A percentile compares a stretch with the other conserved stretches of the same genome.
Conservation (phyloP, 2,888 invertebrate genomes). For the Exocentrus adspersus region DNA sequence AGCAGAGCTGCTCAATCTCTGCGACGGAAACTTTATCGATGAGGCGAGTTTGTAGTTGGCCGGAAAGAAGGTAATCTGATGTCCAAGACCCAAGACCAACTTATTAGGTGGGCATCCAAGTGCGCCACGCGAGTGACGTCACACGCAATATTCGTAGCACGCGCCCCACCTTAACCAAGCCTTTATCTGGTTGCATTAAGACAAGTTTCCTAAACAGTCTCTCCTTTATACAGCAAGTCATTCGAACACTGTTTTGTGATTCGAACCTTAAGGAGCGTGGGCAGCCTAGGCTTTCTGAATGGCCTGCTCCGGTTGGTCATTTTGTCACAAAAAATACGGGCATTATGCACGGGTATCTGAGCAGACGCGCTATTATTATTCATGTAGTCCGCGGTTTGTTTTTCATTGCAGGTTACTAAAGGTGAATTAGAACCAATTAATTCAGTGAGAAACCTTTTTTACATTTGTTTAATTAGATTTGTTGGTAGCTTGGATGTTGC, state of each 20-base stretch:
- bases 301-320: slow-evolving; percentile 25
- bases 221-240: slow-evolving; percentile 41
- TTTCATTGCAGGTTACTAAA: not conserved
- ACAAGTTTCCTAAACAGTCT: slow-evolving; percentile 61
- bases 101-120: slow-evolving; percentile 42
- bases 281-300: slow-evolving; percentile 39
- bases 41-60: slow-evolving; percentile 5
- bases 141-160: slow-evolving; percentile 52
- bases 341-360: not conserved
- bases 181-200: slow-evolving; percentile 53
- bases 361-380: not conserved
- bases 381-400: not conserved
- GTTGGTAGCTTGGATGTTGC: too few relatives aligned
- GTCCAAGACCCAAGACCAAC: slow-evolving; percentile 20
- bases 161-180: slow-evolving; percentile 63
- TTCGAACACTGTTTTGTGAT: too few relatives aligned
- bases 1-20: too few relatives aligned
- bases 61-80: not conserved
- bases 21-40: too few relatives aligned
- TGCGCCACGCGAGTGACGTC: slow-evolving; percentile 51
- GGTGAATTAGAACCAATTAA: not conserved
- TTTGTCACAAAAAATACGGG: not conserved
- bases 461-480: not conserved
- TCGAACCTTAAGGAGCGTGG: slow-evolving; percentile 37
- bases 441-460: slow-evolving; percentile 1